phyloP scores from a whole-genome alignment of 35 echinoderm and acorn worm genomes.

The Apostichopus parvimensis region DNA sequence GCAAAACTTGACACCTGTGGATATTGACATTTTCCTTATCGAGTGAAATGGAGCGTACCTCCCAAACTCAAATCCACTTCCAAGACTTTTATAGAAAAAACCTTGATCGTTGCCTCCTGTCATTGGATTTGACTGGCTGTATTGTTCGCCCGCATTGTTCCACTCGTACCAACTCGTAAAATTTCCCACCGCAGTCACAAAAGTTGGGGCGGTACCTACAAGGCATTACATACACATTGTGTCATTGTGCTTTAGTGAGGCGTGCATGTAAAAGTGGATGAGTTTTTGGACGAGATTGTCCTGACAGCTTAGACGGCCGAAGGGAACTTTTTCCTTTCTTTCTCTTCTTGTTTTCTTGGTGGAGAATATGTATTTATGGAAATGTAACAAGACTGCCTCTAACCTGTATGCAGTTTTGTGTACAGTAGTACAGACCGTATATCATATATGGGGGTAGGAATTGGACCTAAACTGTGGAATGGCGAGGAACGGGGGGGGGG shows the following conservation, averaged over 20 bases:
- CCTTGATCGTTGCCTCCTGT: neutral
- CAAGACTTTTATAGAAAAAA: neutral
- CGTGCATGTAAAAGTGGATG: neutral
- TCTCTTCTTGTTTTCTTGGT: too few relatives aligned
- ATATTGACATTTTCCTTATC: neutral
- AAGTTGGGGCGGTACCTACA: neutral
- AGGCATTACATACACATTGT: neutral
- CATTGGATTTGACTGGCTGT: neutral
- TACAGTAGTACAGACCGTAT: too few relatives aligned
- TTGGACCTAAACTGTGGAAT: too few relatives aligned
- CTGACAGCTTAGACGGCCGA: neutral
- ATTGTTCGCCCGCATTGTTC: neutral
- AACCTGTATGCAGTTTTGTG: too few relatives aligned
- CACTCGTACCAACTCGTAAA: neutral
- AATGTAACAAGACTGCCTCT: too few relatives aligned
- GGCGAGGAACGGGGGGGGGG: too few relatives aligned
- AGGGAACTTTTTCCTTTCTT: too few relatives aligned
- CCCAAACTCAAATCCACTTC: neutral
- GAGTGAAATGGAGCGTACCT: neutral
- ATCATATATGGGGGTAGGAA: too few relatives aligned
- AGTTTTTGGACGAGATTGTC: neutral
- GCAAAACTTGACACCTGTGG: neutral
- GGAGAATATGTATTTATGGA: too few relatives aligned
- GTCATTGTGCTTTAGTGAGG: neutral
- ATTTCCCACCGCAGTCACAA: neutral